Base-by-base conservation (phyloP, 2,797 vertebrate genomes). In the Diceros bicornis region DNA sequence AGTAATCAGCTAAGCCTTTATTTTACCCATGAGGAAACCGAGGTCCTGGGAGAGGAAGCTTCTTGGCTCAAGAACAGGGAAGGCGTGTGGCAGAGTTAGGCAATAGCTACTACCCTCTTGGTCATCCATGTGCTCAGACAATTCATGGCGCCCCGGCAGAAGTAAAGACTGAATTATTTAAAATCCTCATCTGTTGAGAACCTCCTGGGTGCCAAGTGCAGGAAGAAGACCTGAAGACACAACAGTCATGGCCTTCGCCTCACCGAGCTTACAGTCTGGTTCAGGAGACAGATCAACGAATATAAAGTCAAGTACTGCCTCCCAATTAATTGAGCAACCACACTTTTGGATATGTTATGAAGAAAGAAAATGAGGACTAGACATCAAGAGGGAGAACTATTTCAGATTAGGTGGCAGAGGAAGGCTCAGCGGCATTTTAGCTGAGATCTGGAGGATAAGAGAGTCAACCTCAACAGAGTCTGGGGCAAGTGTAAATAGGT, bases 51-150 rank as follows among this genome's bases (percentile, higher is more conserved):
- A 66, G n/a, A 37, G 50, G 32, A 20, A 52, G 44, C 59, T 74
- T 44, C 47, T 61, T 21, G 11, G 11, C 44, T 78, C 18, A 17
- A 69, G 69, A 44, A 17, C 13, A 25, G 9, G 78, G 66, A 57
- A n/a, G n/a, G 82, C 3, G 4, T 29, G 2, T 1, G 14, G 69
- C 78, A 74, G 20, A 34, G 29, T 20, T 7, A 29, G 37, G 29
- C 47, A 2, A 25, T 4, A 34, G 7, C 57, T 14, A 0, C 34
- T 0, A 2, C 13, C 50, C n/a, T 37, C 23, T n/a, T 27, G 25
- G n/a, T n/a, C 68, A 47, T 57, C n/a, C 32, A 0, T 2, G 66
- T 14, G 20, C 32, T 41, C 86, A 10, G 32, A 62, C 16, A 21
- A 25, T 32, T 17, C 44, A 0, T 32, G 14, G 47, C 4, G 4